Evolutionary conservation across 2,113 vertebrate genomes (phyloP).

Genomic region (Rutilus rutilus): DNA sequence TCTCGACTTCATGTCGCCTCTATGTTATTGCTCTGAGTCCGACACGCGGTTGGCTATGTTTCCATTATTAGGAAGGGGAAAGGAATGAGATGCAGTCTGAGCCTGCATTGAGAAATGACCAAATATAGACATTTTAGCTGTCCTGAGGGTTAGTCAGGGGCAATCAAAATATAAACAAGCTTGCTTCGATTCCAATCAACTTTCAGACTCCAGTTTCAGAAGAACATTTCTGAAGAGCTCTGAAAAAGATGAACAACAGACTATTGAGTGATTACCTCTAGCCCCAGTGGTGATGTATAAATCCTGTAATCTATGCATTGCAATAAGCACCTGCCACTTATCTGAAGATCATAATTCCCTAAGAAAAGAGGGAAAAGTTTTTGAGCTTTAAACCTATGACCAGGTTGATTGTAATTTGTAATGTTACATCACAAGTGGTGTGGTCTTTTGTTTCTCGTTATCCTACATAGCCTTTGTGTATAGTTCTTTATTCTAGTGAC

Average conservation of each 20-base stretch:
- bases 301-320: background rate
- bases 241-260: background rate
- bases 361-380: background rate
- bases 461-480: background rate
- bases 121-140: constrained; percentile 80
- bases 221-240: background rate
- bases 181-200: constrained; percentile 52
- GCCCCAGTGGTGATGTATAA: too few relatives aligned
- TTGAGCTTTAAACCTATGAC: background rate
- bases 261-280: background rate
- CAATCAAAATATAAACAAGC: constrained; percentile 65
- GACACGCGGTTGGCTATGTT: constrained; percentile 68
- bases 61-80: constrained; percentile 76
- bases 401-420: background rate
- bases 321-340: background rate
- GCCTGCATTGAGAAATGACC: constrained; percentile 75
- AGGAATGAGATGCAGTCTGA: constrained; percentile 76
- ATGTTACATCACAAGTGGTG: background rate
- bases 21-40: constrained; percentile 50
- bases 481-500: constrained; percentile 13
- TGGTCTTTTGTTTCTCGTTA: background rate
- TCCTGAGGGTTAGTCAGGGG: constrained; percentile 60
- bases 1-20: constrained; percentile 19
- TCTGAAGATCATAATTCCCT: background rate
- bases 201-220: constrained; percentile 34